These are phyloP conservation scores for Escarpia spicata DNA, from an alignment of 2,888 invertebrate genomes.

Conservation along the genomic window DNA sequence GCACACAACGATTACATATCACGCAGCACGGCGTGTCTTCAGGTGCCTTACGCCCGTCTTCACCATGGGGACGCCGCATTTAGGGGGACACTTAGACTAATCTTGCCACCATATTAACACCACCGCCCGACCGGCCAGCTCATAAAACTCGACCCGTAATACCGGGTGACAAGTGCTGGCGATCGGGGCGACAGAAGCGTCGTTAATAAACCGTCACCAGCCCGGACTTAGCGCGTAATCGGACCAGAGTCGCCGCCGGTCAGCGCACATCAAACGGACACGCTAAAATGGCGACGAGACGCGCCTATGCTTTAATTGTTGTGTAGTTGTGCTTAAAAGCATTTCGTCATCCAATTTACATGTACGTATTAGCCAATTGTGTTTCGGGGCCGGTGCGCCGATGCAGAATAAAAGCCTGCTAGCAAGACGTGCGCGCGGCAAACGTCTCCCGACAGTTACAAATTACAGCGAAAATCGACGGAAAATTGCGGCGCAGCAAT, in stretches of 20 bases:
- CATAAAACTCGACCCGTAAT: neutral
- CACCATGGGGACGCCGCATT: neutral
- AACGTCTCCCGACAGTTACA: neutral
- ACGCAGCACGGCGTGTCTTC: neutral
- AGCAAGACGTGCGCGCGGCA: neutral
- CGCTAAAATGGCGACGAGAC: neutral
- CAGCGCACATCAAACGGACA: neutral
- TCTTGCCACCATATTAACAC: neutral
- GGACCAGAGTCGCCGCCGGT: neutral
- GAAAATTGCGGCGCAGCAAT: conserved; percentile 10
- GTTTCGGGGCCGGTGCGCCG: neutral
- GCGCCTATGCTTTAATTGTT: neutral
- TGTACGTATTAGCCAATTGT: conserved; percentile 7
- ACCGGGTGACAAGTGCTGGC: neutral
- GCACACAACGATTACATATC: neutral
- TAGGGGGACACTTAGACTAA: neutral
- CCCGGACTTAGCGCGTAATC: neutral
- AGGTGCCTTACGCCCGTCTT: neutral
- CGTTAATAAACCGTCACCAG: neutral
- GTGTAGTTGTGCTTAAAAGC: conserved; percentile 11
- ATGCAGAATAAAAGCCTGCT: conserved; percentile 10
- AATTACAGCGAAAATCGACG: conserved; percentile 16
- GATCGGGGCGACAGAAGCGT: neutral
- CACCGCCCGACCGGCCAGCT: neutral
- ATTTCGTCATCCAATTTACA: conserved; percentile 9